Evolutionary conservation across 1,140 invertebrate species (phyloP).

Genomic region (Coenobita brevimanus): DNA sequence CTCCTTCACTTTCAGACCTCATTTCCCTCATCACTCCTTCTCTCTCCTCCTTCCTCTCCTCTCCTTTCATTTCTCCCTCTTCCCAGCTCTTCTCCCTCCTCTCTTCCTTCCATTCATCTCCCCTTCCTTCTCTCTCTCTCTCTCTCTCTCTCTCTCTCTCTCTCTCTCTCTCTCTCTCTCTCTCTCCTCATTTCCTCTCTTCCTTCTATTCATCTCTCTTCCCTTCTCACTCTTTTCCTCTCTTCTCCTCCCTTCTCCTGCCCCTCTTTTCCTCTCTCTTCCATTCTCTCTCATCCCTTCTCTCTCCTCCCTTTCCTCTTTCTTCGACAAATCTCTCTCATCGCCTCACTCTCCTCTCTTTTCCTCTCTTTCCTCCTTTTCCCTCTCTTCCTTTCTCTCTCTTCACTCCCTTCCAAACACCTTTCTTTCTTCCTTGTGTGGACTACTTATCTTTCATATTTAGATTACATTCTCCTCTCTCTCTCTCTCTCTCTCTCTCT

Average conservation of each 20-base stretch:
- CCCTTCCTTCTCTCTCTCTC: not conserved
- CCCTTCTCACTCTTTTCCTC: not conserved
- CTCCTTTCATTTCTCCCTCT: no score
- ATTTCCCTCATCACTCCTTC: no score
- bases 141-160: not conserved
- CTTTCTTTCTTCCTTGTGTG: not conserved
- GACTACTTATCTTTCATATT: not conserved
- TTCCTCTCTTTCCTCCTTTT: not conserved
- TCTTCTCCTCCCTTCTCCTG: not conserved
- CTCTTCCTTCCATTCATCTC: not conserved
- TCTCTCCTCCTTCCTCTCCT: no score
- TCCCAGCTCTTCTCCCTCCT: no score
- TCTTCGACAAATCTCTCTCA: not conserved
- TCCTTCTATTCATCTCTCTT: not conserved
- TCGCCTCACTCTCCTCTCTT: not conserved
- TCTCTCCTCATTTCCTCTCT: not conserved
- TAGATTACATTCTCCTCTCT: no score
- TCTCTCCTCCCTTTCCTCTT: not conserved
- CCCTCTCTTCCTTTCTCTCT: no score
- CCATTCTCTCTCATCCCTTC: no score
- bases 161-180: not conserved
- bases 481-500: not conserved
- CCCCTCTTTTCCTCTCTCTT: not conserved
- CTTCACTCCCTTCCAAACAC: no score
- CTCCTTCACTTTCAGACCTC: no score